Conservation (phyloP, 2,113 vertebrate species). For the Paradoxurus hermaphroditus region DNA sequence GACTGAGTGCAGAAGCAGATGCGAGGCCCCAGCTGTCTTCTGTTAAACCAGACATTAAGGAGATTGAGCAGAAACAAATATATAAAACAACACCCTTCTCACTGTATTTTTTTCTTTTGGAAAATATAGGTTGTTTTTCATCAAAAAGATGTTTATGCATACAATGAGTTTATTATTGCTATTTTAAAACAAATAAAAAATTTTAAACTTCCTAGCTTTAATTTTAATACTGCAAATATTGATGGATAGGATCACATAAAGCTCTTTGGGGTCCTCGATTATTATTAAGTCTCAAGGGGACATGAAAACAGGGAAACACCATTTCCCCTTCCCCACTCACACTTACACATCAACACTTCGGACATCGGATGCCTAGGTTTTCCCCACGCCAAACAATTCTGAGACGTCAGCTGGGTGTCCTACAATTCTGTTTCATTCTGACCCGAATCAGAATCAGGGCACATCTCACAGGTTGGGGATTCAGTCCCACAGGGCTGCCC, state of each 20-base stretch:
- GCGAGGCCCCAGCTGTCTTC: neutral
- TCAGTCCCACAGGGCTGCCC: neutral
- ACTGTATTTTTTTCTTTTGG: neutral
- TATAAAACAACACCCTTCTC: neutral
- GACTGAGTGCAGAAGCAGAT: neutral
- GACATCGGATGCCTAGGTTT: neutral
- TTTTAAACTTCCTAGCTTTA: neutral
- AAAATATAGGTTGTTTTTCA: neutral
- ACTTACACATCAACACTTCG: neutral
- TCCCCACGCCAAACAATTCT: neutral
- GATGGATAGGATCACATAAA: neutral
- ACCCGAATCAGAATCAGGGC: accelerated
- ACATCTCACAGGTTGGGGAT: neutral
- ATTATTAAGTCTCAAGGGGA: neutral
- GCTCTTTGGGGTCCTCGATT: neutral
- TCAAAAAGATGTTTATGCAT: neutral
- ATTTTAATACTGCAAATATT: neutral
- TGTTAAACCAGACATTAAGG: neutral
- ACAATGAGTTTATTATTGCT: neutral
- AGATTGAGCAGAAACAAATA: neutral
- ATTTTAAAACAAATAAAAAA: neutral
- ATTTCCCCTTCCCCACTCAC: neutral
- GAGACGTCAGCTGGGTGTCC: accelerated
- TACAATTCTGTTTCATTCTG: too few species aligned
- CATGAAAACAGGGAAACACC: neutral